A percentile compares a stretch with the other conserved stretches of the same genome.
Evolutionary conservation across 2,797 vertebrate genomes (phyloP).

Genomic region (Chelonia mydas): DNA sequence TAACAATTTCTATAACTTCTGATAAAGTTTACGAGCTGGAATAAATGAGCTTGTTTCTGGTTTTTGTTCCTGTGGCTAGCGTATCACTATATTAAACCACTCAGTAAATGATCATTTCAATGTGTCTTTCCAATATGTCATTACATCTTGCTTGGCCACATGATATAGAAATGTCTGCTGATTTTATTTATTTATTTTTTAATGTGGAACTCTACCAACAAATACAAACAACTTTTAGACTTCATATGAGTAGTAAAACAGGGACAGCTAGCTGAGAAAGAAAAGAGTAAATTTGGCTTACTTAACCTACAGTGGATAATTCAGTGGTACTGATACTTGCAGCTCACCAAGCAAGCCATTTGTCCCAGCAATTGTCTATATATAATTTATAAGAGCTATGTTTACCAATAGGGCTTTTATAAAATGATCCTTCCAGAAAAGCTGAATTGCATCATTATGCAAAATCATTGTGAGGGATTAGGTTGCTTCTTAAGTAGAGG

Average conservation of each 20-base stretch:
- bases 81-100: neutral
- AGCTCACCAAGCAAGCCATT: conserved; percentile 23
- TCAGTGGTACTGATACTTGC: conserved; percentile 23
- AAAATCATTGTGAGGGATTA: conserved; percentile 26
- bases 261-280: neutral
- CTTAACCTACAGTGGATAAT: conserved; percentile 33
- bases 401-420: conserved; percentile 18
- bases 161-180: neutral
- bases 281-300: conserved; percentile 1
- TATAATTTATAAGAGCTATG: conserved; percentile 57
- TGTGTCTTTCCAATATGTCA: neutral
- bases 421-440: conserved; percentile 44
- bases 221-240: neutral
- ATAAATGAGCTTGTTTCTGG: neutral
- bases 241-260: conserved; percentile 6
- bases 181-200: neutral
- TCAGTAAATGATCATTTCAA: neutral
- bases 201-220: neutral
- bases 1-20: neutral
- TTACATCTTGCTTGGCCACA: rapidly evolving
- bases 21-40: neutral
- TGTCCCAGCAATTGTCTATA: conserved; percentile 21
- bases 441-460: conserved; percentile 52
- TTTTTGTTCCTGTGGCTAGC: neutral
- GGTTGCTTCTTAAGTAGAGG: conserved; percentile 40